phyloP scores from a whole-genome alignment of 1,140 invertebrate genomes.

The Plodia interpunctella region DNA sequence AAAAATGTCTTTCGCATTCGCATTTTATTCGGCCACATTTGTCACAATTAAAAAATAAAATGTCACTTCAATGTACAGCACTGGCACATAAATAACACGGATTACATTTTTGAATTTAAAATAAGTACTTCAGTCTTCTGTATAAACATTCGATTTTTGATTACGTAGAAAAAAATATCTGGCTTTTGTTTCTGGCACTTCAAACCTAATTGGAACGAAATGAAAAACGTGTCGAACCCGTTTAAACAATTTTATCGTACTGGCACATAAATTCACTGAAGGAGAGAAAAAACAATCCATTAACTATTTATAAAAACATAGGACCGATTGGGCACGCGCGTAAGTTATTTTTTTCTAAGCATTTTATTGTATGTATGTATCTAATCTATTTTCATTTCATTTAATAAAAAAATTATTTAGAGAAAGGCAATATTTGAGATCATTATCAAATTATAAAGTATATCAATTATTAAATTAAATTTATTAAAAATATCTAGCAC shows the following conservation, averaged over 20 bases:
- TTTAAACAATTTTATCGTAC: not conserved
- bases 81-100: not conserved
- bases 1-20: constrained; percentile 57
- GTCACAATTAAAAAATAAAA: not conserved
- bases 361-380: too few relatives aligned
- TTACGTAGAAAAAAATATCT: too few relatives aligned
- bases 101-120: not conserved
- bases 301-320: not conserved
- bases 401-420: too few relatives aligned
- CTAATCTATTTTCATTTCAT: too few relatives aligned
- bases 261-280: not conserved
- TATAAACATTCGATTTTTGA: too few relatives aligned
- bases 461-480: too few relatives aligned
- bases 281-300: not conserved
- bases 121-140: not conserved
- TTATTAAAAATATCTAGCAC: too few relatives aligned
- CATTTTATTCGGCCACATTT: constrained; percentile 26
- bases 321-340: not conserved
- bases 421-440: too few relatives aligned
- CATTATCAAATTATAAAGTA: too few relatives aligned
- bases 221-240: not conserved
- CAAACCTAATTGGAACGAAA: too few relatives aligned
- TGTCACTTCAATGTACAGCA: not conserved
- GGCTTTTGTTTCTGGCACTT: too few relatives aligned
- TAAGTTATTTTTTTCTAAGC: not conserved